These are phyloP conservation scores for Zoanthus sociatus DNA, from an alignment of 92 coral and sea anemone species.

Conservation along the genomic window DNA sequence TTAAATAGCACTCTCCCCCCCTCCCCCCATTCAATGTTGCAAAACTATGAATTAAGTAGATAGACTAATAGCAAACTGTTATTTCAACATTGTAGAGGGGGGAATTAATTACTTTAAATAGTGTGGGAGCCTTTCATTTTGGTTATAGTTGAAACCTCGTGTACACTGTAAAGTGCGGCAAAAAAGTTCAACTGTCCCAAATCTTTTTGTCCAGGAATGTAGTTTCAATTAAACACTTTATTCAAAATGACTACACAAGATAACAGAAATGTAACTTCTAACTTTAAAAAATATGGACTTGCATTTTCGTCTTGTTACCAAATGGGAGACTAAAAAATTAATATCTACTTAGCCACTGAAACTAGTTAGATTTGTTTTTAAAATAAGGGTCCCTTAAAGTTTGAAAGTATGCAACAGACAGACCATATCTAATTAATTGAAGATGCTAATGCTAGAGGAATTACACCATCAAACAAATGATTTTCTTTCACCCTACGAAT, in stretches of 20 bases:
- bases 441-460: neutral
- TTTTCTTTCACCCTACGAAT: conserved; percentile 4
- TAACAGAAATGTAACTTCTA: neutral
- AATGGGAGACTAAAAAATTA: neutral
- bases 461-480: conserved; percentile 8
- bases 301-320: neutral
- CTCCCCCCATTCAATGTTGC: too few species aligned
- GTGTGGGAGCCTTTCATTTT: too few species aligned
- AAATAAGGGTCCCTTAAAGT: conserved; percentile 5
- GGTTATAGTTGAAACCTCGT: too few species aligned
- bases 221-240: conserved; percentile 3
- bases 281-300: neutral
- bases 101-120: too few species aligned
- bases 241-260: neutral
- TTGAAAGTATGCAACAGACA: conserved; percentile 1
- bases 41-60: too few species aligned
- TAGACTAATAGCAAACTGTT: too few species aligned
- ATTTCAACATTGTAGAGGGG: too few species aligned
- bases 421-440: conserved; percentile 9
- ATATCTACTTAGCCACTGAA: neutral
- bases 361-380: neutral
- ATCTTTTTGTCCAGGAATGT: neutral
- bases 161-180: too few species aligned
- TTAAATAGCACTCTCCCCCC: too few species aligned
- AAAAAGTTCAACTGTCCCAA: too few species aligned